These are phyloP conservation scores for Luperina nickerlii DNA, from an alignment of 2,888 invertebrate species.

Conservation along the genomic window DNA sequence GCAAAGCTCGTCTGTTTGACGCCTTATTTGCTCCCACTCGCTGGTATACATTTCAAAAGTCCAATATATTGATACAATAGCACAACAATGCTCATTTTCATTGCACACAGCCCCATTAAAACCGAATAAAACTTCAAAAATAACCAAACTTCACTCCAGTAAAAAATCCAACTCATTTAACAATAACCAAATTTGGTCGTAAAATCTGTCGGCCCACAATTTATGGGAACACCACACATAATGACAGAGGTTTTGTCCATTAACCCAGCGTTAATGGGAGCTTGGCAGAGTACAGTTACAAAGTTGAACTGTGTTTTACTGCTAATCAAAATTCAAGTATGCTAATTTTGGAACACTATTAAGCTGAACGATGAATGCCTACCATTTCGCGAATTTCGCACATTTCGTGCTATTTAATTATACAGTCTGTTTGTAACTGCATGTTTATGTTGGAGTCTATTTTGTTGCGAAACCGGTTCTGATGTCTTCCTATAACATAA, in stretches of 20 bases:
- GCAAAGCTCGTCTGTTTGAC: too few relatives aligned
- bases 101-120: constrained; percentile 18
- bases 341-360: constrained; percentile 84
- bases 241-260: constrained; percentile 84
- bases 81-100: not conserved
- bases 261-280: constrained; percentile 79
- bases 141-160: constrained; percentile 34
- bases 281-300: constrained; percentile 74
- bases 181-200: constrained; percentile 75
- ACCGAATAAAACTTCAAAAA: constrained; percentile 17
- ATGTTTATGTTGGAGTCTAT: constrained; percentile 44
- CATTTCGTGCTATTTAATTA: constrained; percentile 72
- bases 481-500: constrained; percentile 28
- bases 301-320: constrained; percentile 81
- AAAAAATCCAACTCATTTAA: constrained; percentile 67
- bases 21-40: too few relatives aligned
- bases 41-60: not conserved
- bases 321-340: constrained; percentile 88
- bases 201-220: constrained; percentile 77
- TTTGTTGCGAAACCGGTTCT: constrained; percentile 15
- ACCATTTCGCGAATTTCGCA: constrained; percentile 64
- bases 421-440: constrained; percentile 60
- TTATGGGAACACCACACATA: constrained; percentile 74
- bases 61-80: not conserved
- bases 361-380: constrained; percentile 70